These are phyloP conservation scores for Laothoe populi DNA, from an alignment of 2,888 invertebrate genomes.

Conservation along the genomic window DNA sequence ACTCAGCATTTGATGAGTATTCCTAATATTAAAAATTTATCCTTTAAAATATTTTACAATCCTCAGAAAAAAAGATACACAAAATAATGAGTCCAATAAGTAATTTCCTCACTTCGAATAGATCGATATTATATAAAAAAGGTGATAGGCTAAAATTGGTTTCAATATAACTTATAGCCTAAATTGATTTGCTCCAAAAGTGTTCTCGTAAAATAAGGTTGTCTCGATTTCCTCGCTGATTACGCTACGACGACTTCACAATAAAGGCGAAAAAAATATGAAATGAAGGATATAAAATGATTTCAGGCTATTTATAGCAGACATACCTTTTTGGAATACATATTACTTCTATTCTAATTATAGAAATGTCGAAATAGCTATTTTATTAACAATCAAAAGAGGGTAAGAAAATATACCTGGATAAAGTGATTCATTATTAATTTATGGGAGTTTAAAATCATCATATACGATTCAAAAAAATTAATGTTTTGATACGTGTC, in stretches of 20 bases:
- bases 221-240: constrained; percentile 15
- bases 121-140: constrained; percentile 14
- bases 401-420: too few species aligned
- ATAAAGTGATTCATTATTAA: too few species aligned
- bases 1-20: too few species aligned
- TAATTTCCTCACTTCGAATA: constrained; percentile 8
- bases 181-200: constrained; percentile 13
- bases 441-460: too few species aligned
- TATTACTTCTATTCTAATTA: too few species aligned
- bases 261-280: background rate
- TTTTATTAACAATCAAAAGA: too few species aligned
- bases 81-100: background rate
- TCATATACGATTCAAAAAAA: too few species aligned
- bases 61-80: constrained; percentile 4
- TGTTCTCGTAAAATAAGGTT: constrained; percentile 4
- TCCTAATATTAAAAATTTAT: background rate
- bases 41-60: constrained; percentile 5
- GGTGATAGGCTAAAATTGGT: constrained; percentile 13
- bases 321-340: too few species aligned
- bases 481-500: too few species aligned
- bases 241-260: background rate
- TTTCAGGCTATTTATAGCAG: too few species aligned
- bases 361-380: too few species aligned
- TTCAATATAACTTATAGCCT: constrained; percentile 4
- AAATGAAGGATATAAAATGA: too few species aligned